Evolutionary conservation across 2,113 vertebrate species (phyloP).

Genomic region (Actenoides lindsayi): DNA sequence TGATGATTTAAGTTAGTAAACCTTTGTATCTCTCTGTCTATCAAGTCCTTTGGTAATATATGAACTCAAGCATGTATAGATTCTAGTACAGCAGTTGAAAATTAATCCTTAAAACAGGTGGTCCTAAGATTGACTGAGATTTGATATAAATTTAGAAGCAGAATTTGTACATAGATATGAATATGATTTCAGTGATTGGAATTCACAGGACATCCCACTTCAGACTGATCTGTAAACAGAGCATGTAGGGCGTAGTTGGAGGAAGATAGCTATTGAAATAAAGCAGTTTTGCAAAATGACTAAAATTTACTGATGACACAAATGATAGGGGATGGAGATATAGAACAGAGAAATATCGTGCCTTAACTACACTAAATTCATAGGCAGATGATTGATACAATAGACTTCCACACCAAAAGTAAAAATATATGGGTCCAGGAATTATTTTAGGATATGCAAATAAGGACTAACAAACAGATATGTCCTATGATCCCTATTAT

Average conservation of each 20-base stretch:
- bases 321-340: neutral
- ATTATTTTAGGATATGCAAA: neutral
- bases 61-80: slow-evolving; percentile 32
- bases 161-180: neutral
- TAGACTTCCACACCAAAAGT: neutral
- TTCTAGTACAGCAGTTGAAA: slow-evolving; percentile 21
- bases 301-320: neutral
- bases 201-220: slow-evolving; percentile 3
- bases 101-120: slow-evolving; percentile 45
- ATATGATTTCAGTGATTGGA: slow-evolving; percentile 13
- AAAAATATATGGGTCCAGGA: neutral
- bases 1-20: slow-evolving; percentile 54
- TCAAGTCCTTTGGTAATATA: slow-evolving; percentile 43
- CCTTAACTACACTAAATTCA: neutral
- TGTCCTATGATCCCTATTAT: neutral
- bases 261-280: slow-evolving; percentile 27
- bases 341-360: neutral
- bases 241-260: neutral
- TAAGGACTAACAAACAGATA: neutral
- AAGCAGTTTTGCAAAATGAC: neutral
- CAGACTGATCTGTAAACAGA: neutral
- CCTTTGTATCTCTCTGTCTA: slow-evolving; percentile 16
- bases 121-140: neutral
- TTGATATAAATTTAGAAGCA: slow-evolving; percentile 3
- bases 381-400: neutral